phyloP scores from a whole-genome alignment of 2,888 invertebrate species.

The Acanthosepion pharaonis region DNA sequence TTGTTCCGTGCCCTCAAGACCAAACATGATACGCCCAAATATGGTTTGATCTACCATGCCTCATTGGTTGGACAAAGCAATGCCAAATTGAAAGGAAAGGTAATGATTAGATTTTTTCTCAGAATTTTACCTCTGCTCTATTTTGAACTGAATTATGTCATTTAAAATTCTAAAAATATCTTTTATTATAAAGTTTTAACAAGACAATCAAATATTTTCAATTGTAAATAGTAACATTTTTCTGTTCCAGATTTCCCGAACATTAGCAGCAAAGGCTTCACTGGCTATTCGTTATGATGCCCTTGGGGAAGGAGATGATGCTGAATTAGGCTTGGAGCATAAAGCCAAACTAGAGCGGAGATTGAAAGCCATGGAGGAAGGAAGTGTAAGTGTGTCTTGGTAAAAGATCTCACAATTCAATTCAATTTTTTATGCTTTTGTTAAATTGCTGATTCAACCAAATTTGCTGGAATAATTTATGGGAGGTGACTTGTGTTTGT shows the following conservation, averaged over 20 bases:
- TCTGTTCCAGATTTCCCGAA: conserved; percentile 82
- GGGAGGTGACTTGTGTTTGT: no score
- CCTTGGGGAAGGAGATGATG: conserved; percentile 87
- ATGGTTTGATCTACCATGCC: conserved; percentile 97
- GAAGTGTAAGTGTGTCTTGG: conserved; percentile 79
- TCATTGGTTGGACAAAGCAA: conserved; percentile 92
- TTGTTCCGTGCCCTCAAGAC: conserved; percentile 96
- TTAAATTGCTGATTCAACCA: no score
- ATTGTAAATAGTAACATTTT: not conserved
- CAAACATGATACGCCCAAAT: conserved; percentile 98
- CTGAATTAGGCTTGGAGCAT: conserved; percentile 90
- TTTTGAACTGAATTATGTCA: no score
- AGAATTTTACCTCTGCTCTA: no score
- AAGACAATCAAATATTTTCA: no score
- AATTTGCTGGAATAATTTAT: no score
- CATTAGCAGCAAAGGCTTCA: conserved; percentile 96
- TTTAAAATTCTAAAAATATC: no score
- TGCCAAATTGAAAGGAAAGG: conserved; percentile 90
- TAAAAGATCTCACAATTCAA: no score
- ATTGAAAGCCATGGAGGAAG: conserved; percentile 84
- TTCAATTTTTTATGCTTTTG: no score
- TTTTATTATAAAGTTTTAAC: no score
- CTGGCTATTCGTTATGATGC: conserved; percentile 95
- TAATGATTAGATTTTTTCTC: conserved; percentile 56
- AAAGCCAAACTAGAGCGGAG: conserved; percentile 89